Base-by-base conservation (phyloP, 2,888 invertebrate genomes). In the Plutella xylostella region DNA sequence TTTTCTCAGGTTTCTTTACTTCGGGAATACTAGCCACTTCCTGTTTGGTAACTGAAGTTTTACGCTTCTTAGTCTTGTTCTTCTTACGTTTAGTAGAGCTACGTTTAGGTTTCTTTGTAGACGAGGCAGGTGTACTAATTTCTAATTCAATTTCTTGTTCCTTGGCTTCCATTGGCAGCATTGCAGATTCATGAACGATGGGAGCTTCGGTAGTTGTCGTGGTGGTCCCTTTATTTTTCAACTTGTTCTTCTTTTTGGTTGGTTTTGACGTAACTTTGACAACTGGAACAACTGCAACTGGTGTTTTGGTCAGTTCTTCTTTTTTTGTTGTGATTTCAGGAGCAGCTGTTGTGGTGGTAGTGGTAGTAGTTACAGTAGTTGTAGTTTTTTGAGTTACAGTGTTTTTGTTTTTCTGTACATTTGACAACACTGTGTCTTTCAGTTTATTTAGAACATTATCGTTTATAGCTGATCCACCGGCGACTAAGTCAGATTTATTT, bases 1-100 rank as follows among this genome's bases (percentile, higher is more conserved):
- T 83, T 64, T 88, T 90, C 58, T 89, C 89, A 37, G 71, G 50
- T 37, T 61, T 78, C 45, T 43, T 43, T 11, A 34, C 21, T 25
- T 25, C 34, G 11, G 34, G 15, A 15, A 34, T 15, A 17, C 14
- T 15, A 6, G 42, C 31, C 15, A 14, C 34, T 22, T 19, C 34
- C 7, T 14, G 12, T 4, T 37, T 37, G 1, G 73, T 77, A 41
- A 82, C 67, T 20, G 80, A 57, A 0, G 86, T 87, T 56, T 87
- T 88, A 2, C 88, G 86, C 52, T 88, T 83, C 46, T 88, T 85
- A 7, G 82, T 88, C 68, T 89, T 88, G 31, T 76, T 79, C 51
- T 85, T 74, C 67, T 88, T 88, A 46, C 74, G 61, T 48, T 75
- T 86, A 3, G 60, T 75, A 11, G 78, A 71, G 25, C 60, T 66